Conservation (phyloP, 2,113 vertebrate genomes). For the Mus pahari region DNA sequence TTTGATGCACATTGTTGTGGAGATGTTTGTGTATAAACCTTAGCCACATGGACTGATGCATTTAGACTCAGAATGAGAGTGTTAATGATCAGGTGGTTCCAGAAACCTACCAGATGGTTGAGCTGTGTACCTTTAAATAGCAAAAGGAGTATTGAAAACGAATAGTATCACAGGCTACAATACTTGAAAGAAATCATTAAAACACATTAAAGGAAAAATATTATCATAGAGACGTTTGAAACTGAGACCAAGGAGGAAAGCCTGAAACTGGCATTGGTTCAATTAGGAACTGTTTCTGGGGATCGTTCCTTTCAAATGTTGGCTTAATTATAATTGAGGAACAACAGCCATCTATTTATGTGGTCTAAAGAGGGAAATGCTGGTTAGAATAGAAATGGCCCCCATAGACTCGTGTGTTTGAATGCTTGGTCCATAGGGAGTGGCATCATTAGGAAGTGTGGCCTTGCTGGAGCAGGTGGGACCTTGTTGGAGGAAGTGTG, state of each 20-base stretch:
- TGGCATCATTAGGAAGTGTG: too few relatives aligned
- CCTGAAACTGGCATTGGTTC: slow-evolving; percentile 24
- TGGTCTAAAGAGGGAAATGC: neutral
- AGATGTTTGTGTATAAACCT: neutral
- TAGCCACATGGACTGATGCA: neutral
- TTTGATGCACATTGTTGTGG: neutral
- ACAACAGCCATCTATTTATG: neutral
- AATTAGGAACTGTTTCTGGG: neutral
- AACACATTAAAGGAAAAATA: neutral
- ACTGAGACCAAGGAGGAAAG: slow-evolving; percentile 27
- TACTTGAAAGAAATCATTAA: slow-evolving; percentile 57
- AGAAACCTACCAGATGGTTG: neutral
- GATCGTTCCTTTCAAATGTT: slow-evolving; percentile 1
- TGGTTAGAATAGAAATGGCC: neutral
- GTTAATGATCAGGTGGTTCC: neutral
- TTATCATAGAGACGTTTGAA: slow-evolving; percentile 14
- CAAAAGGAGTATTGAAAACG: slow-evolving; percentile 26
- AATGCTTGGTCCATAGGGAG: too few relatives aligned
- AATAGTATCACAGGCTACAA: neutral
- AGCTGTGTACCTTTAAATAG: slow-evolving; percentile 53
- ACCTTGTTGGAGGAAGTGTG: too few relatives aligned
- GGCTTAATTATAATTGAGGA: neutral
- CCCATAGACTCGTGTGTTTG: too few relatives aligned
- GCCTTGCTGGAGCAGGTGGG: too few relatives aligned
- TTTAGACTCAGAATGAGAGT: neutral